These are phyloP conservation scores for Atta texana DNA, from an alignment of 1,140 invertebrate species.

Conservation along the genomic window DNA sequence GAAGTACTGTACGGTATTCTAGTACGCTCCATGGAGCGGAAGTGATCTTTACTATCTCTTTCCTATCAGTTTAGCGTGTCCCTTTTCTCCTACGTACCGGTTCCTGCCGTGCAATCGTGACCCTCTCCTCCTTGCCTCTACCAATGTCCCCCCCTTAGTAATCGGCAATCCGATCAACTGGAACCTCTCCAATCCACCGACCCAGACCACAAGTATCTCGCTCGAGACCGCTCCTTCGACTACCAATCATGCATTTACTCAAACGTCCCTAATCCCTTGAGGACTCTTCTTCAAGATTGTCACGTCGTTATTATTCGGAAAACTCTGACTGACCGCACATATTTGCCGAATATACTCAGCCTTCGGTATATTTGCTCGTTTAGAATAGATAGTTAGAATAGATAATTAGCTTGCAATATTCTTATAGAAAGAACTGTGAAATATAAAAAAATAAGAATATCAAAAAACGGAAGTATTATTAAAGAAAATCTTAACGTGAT, in stretches of 20 bases:
- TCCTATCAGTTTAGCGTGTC: slow-evolving; percentile 34
- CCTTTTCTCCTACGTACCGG: slow-evolving; percentile 53
- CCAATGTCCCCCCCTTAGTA: slow-evolving; percentile 63
- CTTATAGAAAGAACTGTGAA: background rate
- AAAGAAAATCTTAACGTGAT: background rate
- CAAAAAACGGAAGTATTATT: background rate
- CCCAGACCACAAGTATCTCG: slow-evolving; percentile 79
- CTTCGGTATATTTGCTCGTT: background rate
- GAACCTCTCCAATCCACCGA: slow-evolving; percentile 82
- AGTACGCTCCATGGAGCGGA: slow-evolving; percentile 72
- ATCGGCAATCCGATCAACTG: slow-evolving; percentile 81
- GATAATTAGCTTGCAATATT: background rate
- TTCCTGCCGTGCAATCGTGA: slow-evolving; percentile 59
- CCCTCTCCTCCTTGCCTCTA: slow-evolving; percentile 48
- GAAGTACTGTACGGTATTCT: slow-evolving; percentile 66
- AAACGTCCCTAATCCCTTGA: slow-evolving; percentile 81
- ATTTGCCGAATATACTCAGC: background rate
- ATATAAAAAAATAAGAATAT: background rate
- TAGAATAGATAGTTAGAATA: background rate
- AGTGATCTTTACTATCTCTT: slow-evolving; percentile 65
- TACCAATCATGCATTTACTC: slow-evolving; percentile 83
- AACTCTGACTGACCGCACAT: slow-evolving; percentile 42
- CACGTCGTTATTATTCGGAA: slow-evolving; percentile 56
- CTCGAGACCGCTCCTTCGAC: slow-evolving; percentile 74
- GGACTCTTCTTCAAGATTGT: slow-evolving; percentile 79